Evolutionary conservation across 2,113 vertebrate genomes (phyloP).

Genomic region (Mystacornis crossleyi): DNA sequence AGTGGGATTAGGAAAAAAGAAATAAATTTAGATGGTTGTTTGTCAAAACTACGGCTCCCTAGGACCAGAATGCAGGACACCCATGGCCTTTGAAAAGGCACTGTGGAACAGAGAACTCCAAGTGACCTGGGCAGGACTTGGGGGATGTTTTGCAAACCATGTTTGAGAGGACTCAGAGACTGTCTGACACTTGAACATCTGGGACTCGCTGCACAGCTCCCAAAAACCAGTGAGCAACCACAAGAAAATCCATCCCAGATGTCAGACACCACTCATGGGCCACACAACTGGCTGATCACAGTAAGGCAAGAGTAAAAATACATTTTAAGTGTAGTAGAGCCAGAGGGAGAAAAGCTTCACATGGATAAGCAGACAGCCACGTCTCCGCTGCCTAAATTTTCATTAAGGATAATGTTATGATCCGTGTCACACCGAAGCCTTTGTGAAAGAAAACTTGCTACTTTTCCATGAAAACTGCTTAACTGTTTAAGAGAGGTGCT

Average conservation of each 20-base stretch:
- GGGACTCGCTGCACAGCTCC: not conserved
- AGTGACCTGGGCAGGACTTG: not conserved
- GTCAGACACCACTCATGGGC: not conserved
- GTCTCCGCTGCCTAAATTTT: not conserved
- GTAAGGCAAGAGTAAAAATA: not conserved
- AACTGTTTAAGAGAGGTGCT: not conserved
- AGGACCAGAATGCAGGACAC: not conserved
- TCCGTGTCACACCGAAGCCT: not conserved
- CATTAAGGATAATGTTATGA: not conserved
- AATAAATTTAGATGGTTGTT: not conserved
- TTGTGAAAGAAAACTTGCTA: not conserved
- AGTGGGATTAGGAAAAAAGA: not conserved
- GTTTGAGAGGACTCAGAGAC: not conserved
- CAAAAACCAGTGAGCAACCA: not conserved
- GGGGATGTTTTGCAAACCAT: not conserved
- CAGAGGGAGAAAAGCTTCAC: not conserved
- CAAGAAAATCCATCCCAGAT: not conserved
- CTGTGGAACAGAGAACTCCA: not conserved
- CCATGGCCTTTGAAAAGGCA: not conserved
- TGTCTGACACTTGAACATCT: constrained; percentile 27
- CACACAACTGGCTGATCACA: not conserved
- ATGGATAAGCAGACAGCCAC: not conserved
- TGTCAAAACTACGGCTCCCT: not conserved
- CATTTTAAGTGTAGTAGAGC: not conserved
- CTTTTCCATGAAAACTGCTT: not conserved